A percentile compares a stretch with the other conserved stretches of the same genome.
phyloP scores from a whole-genome alignment of 2,797 vertebrate species.

The Typhlichthys subterraneus region DNA sequence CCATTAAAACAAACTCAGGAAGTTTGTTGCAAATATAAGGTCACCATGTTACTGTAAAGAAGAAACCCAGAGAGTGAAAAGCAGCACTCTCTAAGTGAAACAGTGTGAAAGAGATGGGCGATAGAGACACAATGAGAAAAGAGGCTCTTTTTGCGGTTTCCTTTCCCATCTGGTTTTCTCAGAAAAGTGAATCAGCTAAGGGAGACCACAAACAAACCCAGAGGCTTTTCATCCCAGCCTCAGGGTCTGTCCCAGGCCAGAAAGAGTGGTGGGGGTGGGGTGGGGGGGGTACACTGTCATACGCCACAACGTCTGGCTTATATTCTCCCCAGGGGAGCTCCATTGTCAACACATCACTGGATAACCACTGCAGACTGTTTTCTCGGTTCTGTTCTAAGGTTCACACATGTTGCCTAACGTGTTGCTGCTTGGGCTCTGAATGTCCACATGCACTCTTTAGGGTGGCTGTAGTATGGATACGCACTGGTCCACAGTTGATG shows the following conservation, averaged over 20 bases:
- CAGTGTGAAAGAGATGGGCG: neutral
- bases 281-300: conserved; percentile 8
- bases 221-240: conserved; percentile 61
- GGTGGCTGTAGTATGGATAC: too few species aligned
- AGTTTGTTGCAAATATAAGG: neutral
- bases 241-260: conserved; percentile 41
- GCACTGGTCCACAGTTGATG: too few species aligned
- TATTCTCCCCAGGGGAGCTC: too few species aligned
- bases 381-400: conserved; percentile 36
- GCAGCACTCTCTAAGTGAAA: neutral
- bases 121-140: conserved; percentile 38
- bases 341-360: conserved; percentile 43
- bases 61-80: conserved; percentile 9
- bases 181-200: conserved; percentile 75
- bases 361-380: conserved; percentile 39
- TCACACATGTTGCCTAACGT: conserved; percentile 28
- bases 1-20: neutral
- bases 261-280: conserved; percentile 30
- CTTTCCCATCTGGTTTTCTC: conserved; percentile 50
- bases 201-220: conserved; percentile 64
- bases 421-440: conserved; percentile 17
- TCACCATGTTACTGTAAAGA: neutral
- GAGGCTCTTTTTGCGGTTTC: conserved; percentile 48
- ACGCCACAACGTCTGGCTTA: neutral
- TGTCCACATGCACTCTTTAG: too few species aligned